A percentile compares a stretch with the other conserved stretches of the same genome.
phyloP scores from a whole-genome alignment of 1,140 invertebrate species.

The Philopotamus ludificatus region DNA sequence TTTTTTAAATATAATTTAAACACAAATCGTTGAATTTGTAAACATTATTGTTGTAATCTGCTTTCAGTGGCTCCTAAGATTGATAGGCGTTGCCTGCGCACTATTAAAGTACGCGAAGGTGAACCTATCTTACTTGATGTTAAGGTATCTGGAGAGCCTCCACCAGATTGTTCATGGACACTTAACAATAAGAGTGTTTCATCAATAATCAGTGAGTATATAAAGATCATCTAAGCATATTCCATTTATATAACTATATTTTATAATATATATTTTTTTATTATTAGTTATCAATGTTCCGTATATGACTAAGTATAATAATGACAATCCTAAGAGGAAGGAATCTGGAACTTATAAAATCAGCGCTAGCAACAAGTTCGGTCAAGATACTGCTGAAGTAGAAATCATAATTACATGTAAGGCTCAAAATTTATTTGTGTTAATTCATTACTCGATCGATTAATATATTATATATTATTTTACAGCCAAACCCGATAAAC shows the following conservation, averaged over 20 bases:
- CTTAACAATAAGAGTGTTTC: constrained; percentile 62
- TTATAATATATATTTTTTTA: constrained; percentile 3
- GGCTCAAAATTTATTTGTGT: constrained; percentile 41
- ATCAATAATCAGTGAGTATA: background rate
- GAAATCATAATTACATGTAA: constrained; percentile 88
- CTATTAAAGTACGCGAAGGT: constrained; percentile 77
- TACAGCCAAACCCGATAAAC: constrained; percentile 84
- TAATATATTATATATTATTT: constrained; percentile 15
- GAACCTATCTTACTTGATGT: constrained; percentile 83
- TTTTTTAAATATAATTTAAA: constrained; percentile 17
- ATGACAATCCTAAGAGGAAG: constrained; percentile 78
- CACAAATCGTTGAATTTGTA: constrained; percentile 7
- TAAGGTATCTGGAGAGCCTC: constrained; percentile 80
- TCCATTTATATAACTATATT: no score
- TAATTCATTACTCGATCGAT: constrained; percentile 7
- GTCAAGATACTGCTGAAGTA: constrained; percentile 85
- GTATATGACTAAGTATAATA: constrained; percentile 82
- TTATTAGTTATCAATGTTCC: constrained; percentile 77
- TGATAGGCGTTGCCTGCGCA: constrained; percentile 75
- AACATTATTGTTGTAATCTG: constrained; percentile 29
- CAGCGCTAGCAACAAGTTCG: constrained; percentile 80
- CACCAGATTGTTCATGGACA: constrained; percentile 76
- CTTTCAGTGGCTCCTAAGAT: constrained; percentile 87
- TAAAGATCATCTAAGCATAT: no score
- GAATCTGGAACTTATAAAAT: constrained; percentile 87